Base-by-base conservation (phyloP, 30 jellyfish, hydroid and myxozoan species). In the Turritopsis dohrnii region DNA sequence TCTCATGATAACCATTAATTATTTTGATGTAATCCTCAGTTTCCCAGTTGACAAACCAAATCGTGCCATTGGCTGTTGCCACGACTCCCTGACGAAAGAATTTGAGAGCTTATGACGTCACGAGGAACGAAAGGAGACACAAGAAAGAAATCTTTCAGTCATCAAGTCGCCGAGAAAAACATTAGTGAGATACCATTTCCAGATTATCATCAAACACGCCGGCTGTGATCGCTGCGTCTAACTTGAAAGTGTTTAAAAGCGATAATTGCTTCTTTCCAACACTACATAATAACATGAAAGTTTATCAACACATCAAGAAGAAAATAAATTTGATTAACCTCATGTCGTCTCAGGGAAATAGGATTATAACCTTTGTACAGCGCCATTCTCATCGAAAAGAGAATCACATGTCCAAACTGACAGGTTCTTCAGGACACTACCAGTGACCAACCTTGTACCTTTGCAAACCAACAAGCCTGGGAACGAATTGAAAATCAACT, bases 1-100 rank as follows among this genome's bases (percentile, higher is more conserved):
- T 95, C 0, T 82, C 81, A 52, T 54, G 72, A 82, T 93, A 96
- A 20, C 96, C 96, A 80, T 95, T 88, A 81, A 93, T 90, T 17
- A 93, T 91, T n/a, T 93, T 93, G 76, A 93, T 85, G n/a, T 60
- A 7, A 18, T 53, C 41, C 54, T 88, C 92, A 16, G 85, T 75
- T 24, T 89, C 92, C 96, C 96, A 87, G 79, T 86, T 88, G 71
- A 93, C 83, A 88, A 82, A 93, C 96, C 96, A 93, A 54, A 93
- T 72, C n/a, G 98, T 84, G 24, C 98, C 98, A 82, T 87, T 75
- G 53, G 60, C 53, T 52, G 98, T 93, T 28, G 95, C 95, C 85
- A 85, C 98, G 18, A 93, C 96, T 1, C 98, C 98, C 92, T 76
- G 53, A 21, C 1, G 26, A 9, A 24, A 25, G 16, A 72, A 24